These are phyloP conservation scores for Myioborus miniatus DNA, from an alignment of 2,797 vertebrate genomes.

Conservation along the genomic window DNA sequence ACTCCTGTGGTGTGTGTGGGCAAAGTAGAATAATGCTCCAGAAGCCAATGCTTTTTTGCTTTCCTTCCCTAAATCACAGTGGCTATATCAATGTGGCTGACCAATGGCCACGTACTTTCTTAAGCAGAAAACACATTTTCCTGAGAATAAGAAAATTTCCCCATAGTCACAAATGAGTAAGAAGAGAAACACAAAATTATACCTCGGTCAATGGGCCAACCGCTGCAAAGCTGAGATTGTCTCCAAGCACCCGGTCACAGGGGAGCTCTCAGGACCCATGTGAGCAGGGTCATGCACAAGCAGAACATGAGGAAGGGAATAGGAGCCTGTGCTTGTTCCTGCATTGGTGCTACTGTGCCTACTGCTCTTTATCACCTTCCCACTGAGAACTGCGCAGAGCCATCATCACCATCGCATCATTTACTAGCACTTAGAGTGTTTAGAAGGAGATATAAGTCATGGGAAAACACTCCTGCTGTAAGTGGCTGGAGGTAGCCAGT, in stretches of 20 bases:
- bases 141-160: not conserved
- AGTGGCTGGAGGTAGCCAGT: not conserved
- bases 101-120: not conserved
- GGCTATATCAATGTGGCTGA: not conserved
- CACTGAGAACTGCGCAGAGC: not conserved
- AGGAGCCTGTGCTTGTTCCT: not conserved
- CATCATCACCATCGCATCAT: not conserved
- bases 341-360: not conserved
- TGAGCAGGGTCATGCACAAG: not conserved
- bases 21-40: not conserved
- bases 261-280: not conserved
- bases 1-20: accelerated
- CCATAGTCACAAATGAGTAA: not conserved
- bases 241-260: accelerated
- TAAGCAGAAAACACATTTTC: not conserved
- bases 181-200: not conserved
- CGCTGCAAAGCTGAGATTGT: not conserved
- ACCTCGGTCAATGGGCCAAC: accelerated
- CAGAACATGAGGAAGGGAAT: not conserved
- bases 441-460: not conserved
- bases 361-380: not conserved
- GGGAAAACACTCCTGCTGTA: not conserved
- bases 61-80: not conserved
- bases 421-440: not conserved
- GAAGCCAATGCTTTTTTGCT: not conserved